Evolutionary conservation across 2,113 vertebrate species (phyloP).

Genomic region (Mionectes macconnelli): DNA sequence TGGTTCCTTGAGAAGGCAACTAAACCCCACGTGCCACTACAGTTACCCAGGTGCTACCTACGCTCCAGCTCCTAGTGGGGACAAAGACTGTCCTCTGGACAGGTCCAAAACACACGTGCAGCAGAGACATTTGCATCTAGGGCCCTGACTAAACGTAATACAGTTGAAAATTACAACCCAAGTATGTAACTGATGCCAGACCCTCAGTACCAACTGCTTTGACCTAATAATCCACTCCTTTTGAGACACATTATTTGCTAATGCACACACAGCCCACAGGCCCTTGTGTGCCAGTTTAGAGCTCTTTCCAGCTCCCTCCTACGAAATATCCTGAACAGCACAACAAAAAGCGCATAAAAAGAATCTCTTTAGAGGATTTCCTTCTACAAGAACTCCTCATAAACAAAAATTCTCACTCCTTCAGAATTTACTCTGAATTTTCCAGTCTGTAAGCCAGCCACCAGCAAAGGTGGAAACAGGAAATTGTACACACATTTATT

Average conservation of each 20-base stretch:
- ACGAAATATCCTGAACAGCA: not conserved
- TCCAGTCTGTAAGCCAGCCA: not conserved
- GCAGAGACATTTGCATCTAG: not conserved
- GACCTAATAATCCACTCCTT: not conserved
- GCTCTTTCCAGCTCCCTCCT: not conserved
- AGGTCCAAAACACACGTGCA: not conserved
- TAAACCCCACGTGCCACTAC: not conserved
- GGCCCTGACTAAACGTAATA: not conserved
- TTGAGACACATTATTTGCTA: not conserved
- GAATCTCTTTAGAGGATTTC: not conserved
- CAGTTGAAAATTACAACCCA: not conserved
- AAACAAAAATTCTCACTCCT: not conserved
- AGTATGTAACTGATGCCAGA: not conserved
- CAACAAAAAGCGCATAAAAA: not conserved
- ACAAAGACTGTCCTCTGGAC: not conserved
- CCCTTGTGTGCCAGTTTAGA: not conserved
- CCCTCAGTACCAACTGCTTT: not conserved
- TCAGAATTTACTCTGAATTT: not conserved
- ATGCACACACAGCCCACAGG: not conserved
- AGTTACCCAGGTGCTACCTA: not conserved
- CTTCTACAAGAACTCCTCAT: not conserved
- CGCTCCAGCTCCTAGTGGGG: not conserved
- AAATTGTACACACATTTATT: not conserved
- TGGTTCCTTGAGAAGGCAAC: not conserved
- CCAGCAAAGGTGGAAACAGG: not conserved